Percentiles rank a stretch among this genome's conserved stretches.
These are phyloP conservation scores for Elmis aenea DNA, from an alignment of 2,888 invertebrate genomes.

Conservation along the genomic window DNA sequence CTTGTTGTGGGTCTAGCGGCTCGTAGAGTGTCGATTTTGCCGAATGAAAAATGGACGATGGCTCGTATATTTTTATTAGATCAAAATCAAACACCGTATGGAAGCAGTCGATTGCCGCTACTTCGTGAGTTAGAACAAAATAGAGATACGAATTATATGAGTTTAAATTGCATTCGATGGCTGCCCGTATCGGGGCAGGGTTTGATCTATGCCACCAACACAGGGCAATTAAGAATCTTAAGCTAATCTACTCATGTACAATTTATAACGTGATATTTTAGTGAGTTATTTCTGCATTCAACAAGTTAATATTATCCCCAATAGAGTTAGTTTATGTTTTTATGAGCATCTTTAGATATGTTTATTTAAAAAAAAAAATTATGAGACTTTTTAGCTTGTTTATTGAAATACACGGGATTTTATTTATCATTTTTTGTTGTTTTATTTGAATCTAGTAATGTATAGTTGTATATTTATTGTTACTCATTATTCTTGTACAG, in stretches of 20 bases:
- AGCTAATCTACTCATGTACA: conserved; percentile 42
- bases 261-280: too few relatives aligned
- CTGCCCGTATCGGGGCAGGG: conserved; percentile 79
- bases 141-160: conserved; percentile 61
- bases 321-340: too few relatives aligned
- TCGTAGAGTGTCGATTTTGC: conserved; percentile 55
- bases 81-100: conserved; percentile 36
- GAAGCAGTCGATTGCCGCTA: conserved; percentile 47
- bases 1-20: conserved; percentile 76
- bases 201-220: conserved; percentile 79
- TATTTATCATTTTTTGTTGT: too few relatives aligned
- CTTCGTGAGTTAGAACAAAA: conserved; percentile 64
- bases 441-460: too few relatives aligned
- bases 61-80: conserved; percentile 47
- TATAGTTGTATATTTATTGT: too few relatives aligned
- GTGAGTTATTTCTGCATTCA: too few relatives aligned
- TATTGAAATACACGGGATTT: too few relatives aligned
- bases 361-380: too few relatives aligned
- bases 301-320: too few relatives aligned
- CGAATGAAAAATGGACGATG: conserved; percentile 50
- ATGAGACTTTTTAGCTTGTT: too few relatives aligned
- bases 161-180: conserved; percentile 81
- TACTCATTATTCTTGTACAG: too few relatives aligned
- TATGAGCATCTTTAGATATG: too few relatives aligned
- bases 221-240: conserved; percentile 72